Percentiles rank a stretch among this genome's conserved stretches.
phyloP scores from a whole-genome alignment of 2,888 invertebrate genomes.

The Volucella bombylans region DNA sequence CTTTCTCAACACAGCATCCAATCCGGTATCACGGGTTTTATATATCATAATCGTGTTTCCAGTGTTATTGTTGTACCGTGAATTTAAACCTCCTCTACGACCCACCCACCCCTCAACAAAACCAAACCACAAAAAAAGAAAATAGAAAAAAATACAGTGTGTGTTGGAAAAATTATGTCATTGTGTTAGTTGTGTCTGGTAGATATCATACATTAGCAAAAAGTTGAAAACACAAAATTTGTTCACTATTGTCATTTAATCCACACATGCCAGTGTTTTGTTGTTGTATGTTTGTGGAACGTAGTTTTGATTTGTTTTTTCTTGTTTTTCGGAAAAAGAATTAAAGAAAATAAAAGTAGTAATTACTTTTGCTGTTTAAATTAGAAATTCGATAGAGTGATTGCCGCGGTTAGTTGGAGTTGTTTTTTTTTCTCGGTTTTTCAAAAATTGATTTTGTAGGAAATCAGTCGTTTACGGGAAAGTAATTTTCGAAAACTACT shows the following conservation, averaged over 20 bases:
- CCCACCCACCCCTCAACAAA: not conserved
- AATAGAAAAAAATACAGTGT: slow-evolving; percentile 47
- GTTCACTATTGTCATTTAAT: slow-evolving; percentile 13
- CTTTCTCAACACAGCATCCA: slow-evolving; percentile 73
- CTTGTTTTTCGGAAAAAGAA: not conserved
- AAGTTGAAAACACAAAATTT: slow-evolving; percentile 35
- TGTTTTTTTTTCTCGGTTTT: not conserved
- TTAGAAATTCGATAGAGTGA: slow-evolving; percentile 1
- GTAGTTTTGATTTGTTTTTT: not conserved
- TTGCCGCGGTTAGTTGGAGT: not conserved
- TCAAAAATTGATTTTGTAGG: slow-evolving; percentile 2
- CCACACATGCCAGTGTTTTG: slow-evolving; percentile 25
- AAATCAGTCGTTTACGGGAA: slow-evolving; percentile 12
- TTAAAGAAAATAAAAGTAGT: slow-evolving; percentile 3
- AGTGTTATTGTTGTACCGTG: slow-evolving; percentile 56
- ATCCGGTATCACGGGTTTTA: slow-evolving; percentile 74
- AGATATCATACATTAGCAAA: slow-evolving; percentile 27
- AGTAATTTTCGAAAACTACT: slow-evolving; percentile 8
- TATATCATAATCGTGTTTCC: slow-evolving; percentile 60
- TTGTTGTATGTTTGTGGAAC: slow-evolving; percentile 39
- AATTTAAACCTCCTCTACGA: slow-evolving; percentile 15
- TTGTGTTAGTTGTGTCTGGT: slow-evolving; percentile 65
- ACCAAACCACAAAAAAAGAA: too few species aligned
- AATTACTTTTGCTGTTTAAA: slow-evolving; percentile 12
- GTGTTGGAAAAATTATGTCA: slow-evolving; percentile 66